A percentile compares a stretch with the other conserved stretches of the same genome.
Conservation (phyloP, 2,888 invertebrate species). For the Serrognathus titanus region DNA sequence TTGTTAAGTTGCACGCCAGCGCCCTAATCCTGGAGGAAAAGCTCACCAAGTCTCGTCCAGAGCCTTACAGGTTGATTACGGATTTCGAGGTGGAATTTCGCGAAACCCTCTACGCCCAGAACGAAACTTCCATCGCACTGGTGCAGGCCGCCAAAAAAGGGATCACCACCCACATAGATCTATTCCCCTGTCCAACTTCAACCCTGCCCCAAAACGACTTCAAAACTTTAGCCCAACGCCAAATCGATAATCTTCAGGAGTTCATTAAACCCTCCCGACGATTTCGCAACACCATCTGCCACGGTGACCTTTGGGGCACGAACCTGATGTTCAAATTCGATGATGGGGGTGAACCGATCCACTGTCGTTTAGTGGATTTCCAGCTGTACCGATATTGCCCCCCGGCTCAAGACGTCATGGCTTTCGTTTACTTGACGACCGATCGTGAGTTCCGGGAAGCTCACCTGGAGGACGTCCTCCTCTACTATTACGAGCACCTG, state of each 20-base stretch:
- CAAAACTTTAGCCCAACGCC: slow-evolving; percentile 11
- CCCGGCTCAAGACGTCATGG: slow-evolving; percentile 31
- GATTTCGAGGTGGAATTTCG: slow-evolving; percentile 34
- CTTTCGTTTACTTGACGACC: slow-evolving; percentile 28
- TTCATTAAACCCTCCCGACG: slow-evolving; percentile 37
- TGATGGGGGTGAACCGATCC: slow-evolving; percentile 7
- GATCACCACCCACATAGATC: slow-evolving; percentile 33
- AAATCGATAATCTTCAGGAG: neutral
- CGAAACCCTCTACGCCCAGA: slow-evolving; percentile 46
- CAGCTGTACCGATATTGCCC: slow-evolving; percentile 31
- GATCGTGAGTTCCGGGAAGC: slow-evolving; percentile 21
- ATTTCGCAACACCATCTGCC: slow-evolving; percentile 46
- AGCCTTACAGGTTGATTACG: slow-evolving; percentile 24
- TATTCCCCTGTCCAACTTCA: slow-evolving; percentile 14
- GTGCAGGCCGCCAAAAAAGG: slow-evolving; percentile 39
- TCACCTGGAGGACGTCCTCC: slow-evolving; percentile 18
- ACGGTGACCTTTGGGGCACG: slow-evolving; percentile 52
- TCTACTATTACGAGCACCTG: slow-evolving; percentile 25
- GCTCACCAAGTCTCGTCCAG: slow-evolving; percentile 13
- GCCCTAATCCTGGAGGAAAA: slow-evolving; percentile 43
- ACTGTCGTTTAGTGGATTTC: slow-evolving; percentile 33
- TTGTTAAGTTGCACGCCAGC: slow-evolving; percentile 36
- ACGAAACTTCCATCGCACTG: slow-evolving; percentile 34
- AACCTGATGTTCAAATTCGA: slow-evolving; percentile 46
- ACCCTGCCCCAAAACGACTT: slow-evolving; percentile 8